A percentile compares a stretch with the other conserved stretches of the same genome.
Conservation (phyloP, 2,797 vertebrate species). For the Poecilia wingei region DNA sequence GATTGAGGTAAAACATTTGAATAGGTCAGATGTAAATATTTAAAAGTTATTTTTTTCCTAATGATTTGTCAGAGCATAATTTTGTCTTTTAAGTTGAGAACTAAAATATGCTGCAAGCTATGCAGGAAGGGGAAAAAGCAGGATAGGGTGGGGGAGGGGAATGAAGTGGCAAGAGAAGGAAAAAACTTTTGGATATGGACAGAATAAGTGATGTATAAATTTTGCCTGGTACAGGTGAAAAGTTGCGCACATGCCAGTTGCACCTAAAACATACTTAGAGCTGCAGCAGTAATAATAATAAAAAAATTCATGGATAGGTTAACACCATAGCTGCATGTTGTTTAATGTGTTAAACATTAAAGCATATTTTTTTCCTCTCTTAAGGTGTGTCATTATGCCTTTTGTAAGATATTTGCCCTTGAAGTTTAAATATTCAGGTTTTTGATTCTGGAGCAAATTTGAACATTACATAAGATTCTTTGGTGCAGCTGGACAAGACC, state of each 20-base stretch:
- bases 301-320: not conserved
- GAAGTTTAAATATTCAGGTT: too few relatives aligned
- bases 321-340: constrained; percentile 44
- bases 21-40: constrained; percentile 14
- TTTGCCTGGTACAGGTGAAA: not conserved
- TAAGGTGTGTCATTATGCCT: too few relatives aligned
- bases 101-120: constrained; percentile 41
- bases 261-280: not conserved
- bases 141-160: too few relatives aligned
- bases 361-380: too few relatives aligned
- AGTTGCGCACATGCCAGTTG: constrained; percentile 13
- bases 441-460: too few relatives aligned
- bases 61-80: too few relatives aligned
- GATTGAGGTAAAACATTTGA: not conserved
- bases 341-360: too few relatives aligned
- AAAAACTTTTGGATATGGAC: not conserved
- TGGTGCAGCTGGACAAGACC: not conserved
- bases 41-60: too few relatives aligned
- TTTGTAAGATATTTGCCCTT: too few relatives aligned
- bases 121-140: constrained; percentile 21
- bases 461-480: not conserved
- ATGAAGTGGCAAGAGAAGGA: too few relatives aligned
- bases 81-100: constrained; percentile 28
- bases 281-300: not conserved
- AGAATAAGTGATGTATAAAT: constrained; percentile 16